Evolutionary conservation across 2,113 vertebrate species (phyloP).

Genomic region (Todiramphus chloris): DNA sequence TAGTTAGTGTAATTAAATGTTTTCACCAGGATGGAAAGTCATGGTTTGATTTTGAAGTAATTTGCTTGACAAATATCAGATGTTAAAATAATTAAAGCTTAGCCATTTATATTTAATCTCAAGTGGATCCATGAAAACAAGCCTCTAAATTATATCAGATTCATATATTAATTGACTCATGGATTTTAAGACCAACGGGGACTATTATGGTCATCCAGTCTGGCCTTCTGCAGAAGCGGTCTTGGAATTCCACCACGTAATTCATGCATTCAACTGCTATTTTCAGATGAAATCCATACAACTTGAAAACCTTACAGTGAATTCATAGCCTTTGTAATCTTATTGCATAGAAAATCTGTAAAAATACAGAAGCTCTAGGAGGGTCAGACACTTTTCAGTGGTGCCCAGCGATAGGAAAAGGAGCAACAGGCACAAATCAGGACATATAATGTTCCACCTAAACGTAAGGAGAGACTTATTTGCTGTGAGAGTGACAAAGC

Average conservation of each 20-base stretch:
- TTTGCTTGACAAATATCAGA: conserved; percentile 58
- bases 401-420: too few relatives aligned
- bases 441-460: too few relatives aligned
- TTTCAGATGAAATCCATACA: neutral
- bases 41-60: conserved; percentile 15
- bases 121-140: conserved; percentile 33
- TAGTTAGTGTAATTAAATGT: conserved; percentile 54
- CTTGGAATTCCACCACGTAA: neutral
- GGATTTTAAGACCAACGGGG: neutral
- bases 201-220: neutral
- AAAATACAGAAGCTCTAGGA: neutral
- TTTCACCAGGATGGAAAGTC: conserved; percentile 23
- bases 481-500: too few relatives aligned
- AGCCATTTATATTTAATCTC: conserved; percentile 21
- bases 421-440: too few relatives aligned
- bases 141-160: neutral
- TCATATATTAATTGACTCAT: conserved; percentile 11
- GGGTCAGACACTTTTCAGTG: too few relatives aligned
- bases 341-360: neutral
- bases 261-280: neutral
- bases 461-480: too few relatives aligned
- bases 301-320: neutral
- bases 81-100: conserved; percentile 43
- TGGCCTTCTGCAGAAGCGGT: neutral
- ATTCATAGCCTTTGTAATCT: neutral